Conservation (phyloP, 2,888 invertebrate genomes). For the Tromatobia lineatoria region DNA sequence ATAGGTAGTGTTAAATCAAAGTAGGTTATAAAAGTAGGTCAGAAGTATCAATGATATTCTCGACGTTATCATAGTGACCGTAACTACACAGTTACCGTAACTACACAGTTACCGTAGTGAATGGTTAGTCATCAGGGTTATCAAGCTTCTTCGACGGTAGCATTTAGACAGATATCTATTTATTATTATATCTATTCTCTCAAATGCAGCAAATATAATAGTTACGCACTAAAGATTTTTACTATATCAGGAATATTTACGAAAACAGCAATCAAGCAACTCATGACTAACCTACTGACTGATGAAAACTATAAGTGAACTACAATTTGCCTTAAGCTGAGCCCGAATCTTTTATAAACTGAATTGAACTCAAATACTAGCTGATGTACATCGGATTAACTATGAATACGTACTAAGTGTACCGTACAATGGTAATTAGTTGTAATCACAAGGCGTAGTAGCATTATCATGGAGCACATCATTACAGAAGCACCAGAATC, state of each 20-base stretch:
- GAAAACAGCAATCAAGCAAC: not conserved
- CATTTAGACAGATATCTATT: no score
- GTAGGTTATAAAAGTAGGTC: not conserved
- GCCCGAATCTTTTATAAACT: not conserved
- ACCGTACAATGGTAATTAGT: constrained; percentile 39
- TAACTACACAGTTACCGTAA: no score
- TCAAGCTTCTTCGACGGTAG: no score
- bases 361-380: not conserved
- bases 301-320: not conserved
- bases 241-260: not conserved
- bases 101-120: no score
- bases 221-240: not conserved
- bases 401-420: not conserved
- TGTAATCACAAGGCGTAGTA: constrained; percentile 18
- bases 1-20: not conserved
- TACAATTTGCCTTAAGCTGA: not conserved
- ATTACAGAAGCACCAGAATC: not conserved
- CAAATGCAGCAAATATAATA: not conserved
- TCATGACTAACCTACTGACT: not conserved
- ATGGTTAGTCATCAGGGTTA: no score
- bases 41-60: no score
- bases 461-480: constrained; percentile 22
- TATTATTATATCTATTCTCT: no score
- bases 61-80: no score
- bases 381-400: not conserved